A percentile compares a stretch with the other conserved stretches of the same genome.
phyloP scores from a whole-genome alignment of 2,113 vertebrate species.

The Ranitomeya variabilis region DNA sequence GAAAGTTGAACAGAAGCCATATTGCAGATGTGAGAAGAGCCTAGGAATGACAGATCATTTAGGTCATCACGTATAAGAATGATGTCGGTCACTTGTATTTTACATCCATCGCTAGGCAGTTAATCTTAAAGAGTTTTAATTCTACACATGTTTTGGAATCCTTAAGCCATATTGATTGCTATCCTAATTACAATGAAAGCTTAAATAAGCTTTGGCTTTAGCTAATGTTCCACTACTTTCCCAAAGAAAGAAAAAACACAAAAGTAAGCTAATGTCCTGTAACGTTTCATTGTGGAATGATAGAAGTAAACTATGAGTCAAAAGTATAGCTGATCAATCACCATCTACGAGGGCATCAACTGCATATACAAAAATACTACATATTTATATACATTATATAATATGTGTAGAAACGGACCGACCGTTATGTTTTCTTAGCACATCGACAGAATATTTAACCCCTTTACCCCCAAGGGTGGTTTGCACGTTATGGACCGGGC shows the following conservation, averaged over 20 bases:
- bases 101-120: neutral
- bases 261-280: too few relatives aligned
- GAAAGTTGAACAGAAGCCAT: too few relatives aligned
- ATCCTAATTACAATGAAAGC: slow-evolving; percentile 13
- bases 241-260: neutral
- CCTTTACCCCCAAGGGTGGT: too few relatives aligned
- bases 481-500: too few relatives aligned
- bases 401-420: neutral
- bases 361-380: too few relatives aligned
- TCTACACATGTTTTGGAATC: slow-evolving; percentile 18
- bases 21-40: too few relatives aligned
- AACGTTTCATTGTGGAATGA: too few relatives aligned
- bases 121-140: slow-evolving; percentile 25
- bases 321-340: too few relatives aligned
- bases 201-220: slow-evolving; percentile 5
- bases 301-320: too few relatives aligned
- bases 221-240: neutral
- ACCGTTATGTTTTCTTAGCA: neutral
- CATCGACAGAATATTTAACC: neutral
- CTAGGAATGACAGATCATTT: too few relatives aligned
- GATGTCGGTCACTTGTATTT: neutral
- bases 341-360: too few relatives aligned
- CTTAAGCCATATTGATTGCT: slow-evolving; percentile 13
- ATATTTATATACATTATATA: too few relatives aligned
- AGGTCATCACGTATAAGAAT: neutral